phyloP scores from a whole-genome alignment of 2,113 vertebrate species.

The Lycaon pictus region DNA sequence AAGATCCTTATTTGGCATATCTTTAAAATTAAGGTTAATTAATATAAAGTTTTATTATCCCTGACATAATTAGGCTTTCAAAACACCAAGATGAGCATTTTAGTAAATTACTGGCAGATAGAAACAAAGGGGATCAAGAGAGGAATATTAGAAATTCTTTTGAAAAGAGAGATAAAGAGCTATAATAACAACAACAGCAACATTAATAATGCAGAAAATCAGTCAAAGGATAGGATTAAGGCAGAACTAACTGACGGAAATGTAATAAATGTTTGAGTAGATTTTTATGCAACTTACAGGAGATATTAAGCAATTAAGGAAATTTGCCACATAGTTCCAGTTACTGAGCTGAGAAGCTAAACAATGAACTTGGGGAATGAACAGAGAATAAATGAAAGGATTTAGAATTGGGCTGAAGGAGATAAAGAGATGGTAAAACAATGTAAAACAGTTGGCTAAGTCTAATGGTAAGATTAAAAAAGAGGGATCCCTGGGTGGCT shows the following conservation, averaged over 20 bases:
- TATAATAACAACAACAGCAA: neutral
- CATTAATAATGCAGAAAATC: constrained; percentile 20
- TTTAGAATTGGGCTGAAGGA: neutral
- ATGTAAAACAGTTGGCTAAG: neutral
- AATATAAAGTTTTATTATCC: neutral
- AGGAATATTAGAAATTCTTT: constrained; percentile 31
- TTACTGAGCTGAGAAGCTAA: constrained; percentile 12
- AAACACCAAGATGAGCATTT: neutral
- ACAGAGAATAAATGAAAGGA: neutral
- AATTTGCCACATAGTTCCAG: constrained; percentile 13
- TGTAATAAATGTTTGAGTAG: neutral
- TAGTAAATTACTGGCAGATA: constrained; percentile 19
- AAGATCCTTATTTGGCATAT: neutral
- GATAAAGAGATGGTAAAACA: neutral
- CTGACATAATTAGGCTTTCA: constrained; percentile 47
- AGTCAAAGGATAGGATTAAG: neutral
- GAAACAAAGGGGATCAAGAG: neutral
- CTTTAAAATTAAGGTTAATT: constrained; percentile 21
- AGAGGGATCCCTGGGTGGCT: neutral
- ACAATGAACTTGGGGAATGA: neutral
- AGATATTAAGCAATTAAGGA: constrained; percentile 5
- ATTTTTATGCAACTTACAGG: constrained; percentile 1
- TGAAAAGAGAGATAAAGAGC: neutral
- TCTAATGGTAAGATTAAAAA: neutral
- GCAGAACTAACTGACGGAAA: constrained; percentile 22